These are phyloP conservation scores for Bolinopsis microptera DNA, from an alignment of 37 sponge, comb jelly and placozoan species.

Conservation along the genomic window DNA sequence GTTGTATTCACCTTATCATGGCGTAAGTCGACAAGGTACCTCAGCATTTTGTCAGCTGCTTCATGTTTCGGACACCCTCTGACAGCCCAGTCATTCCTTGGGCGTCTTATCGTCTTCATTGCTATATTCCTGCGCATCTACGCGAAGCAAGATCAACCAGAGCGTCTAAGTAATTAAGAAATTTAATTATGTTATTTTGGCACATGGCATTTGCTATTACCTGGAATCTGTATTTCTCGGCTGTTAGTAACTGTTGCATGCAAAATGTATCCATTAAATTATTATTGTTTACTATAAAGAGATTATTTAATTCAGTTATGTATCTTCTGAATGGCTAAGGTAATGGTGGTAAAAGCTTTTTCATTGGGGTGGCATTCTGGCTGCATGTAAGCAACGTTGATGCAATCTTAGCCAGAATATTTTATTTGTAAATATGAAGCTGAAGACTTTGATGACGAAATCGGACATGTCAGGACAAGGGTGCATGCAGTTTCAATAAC, in stretches of 20 bases:
- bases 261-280: too few relatives aligned
- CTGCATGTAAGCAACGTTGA: neutral
- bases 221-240: neutral
- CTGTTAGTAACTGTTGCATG: neutral
- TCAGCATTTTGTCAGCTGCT: constrained; percentile 88
- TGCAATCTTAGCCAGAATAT: too few relatives aligned
- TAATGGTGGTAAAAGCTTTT: neutral
- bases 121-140: constrained; percentile 81
- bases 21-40: constrained; percentile 80
- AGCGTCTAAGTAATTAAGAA: constrained; percentile 39
- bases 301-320: neutral
- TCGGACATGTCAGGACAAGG: too few relatives aligned
- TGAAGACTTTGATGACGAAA: too few relatives aligned
- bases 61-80: constrained; percentile 80
- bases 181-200: neutral
- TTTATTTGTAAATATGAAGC: too few relatives aligned
- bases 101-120: constrained; percentile 80
- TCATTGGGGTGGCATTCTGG: neutral
- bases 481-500: too few relatives aligned
- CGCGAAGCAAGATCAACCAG: constrained; percentile 67
- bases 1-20: constrained; percentile 92
- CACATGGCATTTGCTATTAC: neutral
- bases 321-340: neutral
- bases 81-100: constrained; percentile 76
- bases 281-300: neutral